Base-by-base conservation (phyloP, 1,140 invertebrate species). In the Diprion similis region DNA sequence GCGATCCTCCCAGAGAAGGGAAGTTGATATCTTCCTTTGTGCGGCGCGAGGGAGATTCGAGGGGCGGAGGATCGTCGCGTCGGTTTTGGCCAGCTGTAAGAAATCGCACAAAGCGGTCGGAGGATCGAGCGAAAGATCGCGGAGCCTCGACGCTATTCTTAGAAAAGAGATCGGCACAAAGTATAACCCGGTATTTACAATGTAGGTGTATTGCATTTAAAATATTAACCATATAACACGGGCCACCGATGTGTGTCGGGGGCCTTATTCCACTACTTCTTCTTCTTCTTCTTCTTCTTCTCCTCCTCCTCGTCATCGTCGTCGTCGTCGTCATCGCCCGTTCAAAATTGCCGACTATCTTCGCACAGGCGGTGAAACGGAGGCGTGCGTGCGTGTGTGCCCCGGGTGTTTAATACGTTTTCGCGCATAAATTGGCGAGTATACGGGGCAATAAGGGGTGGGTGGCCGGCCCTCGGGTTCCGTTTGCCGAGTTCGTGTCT, bases 391-490 rank as follows among this genome's bases (percentile, higher is more conserved):
- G 74, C 64, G 68, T 78, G 78, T 75, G 79, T 79, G 73, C 51
- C 11, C 24, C 74, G 76, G 80, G 80, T 82, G 81, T 86, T 85
- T 84, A 85, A 85, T 84, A 86, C 79, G 83, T 84, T 85, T 84
- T 75, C 79, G 78, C 78, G 82, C 85, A 86, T 86, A 86, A 86
- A 86, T 86, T 85, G 82, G 71, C 76, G 78, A 86, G 79, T 86
- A 86, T 86, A 86, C 84, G 83, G 84, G 82, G 83, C 83, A 82
- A 83, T 82, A 84, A 79, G 79, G 82, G 80, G 78, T 76, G 77
- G 65, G 17, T 65, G 48, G 18, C 24, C 6, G 37, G 24, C 13
- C 37, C 68, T 10, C 59, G 8, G 46, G 15, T 15, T 71, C 66
- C 66, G 65, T 66, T 66, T 19, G 59, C 24, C 18, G n/a, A 37